Conservation (phyloP, 2,797 vertebrate genomes). For the Scarus forsteni region DNA sequence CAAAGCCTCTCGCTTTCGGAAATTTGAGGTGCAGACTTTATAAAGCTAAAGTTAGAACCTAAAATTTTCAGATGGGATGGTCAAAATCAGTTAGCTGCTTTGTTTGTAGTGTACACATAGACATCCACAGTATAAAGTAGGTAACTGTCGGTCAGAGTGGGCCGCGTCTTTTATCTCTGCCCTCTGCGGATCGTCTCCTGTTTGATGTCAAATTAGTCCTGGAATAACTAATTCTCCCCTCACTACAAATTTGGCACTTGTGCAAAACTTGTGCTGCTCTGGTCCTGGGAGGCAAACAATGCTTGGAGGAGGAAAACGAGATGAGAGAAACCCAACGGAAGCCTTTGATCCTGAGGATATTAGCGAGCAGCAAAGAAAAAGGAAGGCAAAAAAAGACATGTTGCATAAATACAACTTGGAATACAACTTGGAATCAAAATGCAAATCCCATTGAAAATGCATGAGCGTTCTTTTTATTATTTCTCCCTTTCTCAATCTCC, state of each 20-base stretch:
- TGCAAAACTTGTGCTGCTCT: constrained; percentile 73
- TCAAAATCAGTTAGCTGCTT: not conserved
- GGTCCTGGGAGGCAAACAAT: constrained; percentile 83
- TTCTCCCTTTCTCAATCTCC: constrained; percentile 52
- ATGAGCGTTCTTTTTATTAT: constrained; percentile 37
- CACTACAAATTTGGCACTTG: constrained; percentile 67
- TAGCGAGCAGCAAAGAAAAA: constrained; percentile 57
- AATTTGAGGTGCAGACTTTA: no score
- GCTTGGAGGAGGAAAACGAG: constrained; percentile 78
- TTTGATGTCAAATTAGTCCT: constrained; percentile 82
- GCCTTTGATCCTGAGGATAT: constrained; percentile 86
- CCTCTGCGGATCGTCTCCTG: constrained; percentile 64
- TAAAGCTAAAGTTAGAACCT: no score
- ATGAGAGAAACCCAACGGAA: constrained; percentile 78
- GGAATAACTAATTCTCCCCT: constrained; percentile 78
- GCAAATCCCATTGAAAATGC: constrained; percentile 78
- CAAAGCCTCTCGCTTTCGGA: no score
- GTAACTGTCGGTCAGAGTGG: constrained; percentile 56
- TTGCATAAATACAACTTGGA: constrained; percentile 60
- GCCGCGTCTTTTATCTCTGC: constrained; percentile 68
- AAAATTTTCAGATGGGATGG: not conserved
- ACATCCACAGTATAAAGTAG: constrained; percentile 13
- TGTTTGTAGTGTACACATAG: constrained; percentile 14
- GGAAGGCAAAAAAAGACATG: constrained; percentile 50
- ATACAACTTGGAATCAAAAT: constrained; percentile 78